Evolutionary conservation across 2,888 invertebrate genomes (phyloP).

Genomic region (Synanthedon formicaeformis): DNA sequence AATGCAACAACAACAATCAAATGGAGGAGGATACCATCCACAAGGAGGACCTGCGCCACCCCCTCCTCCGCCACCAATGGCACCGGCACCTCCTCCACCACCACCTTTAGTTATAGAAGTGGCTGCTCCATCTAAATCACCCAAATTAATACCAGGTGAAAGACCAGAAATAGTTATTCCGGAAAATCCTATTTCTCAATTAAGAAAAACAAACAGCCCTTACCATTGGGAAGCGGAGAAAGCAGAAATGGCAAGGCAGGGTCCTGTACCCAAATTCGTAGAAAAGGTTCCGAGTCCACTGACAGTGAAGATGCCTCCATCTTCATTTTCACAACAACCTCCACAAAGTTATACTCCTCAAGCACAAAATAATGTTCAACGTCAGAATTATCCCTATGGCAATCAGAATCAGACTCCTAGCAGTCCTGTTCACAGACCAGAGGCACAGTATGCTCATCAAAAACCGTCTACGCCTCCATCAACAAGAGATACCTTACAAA

Average conservation of each 20-base stretch:
- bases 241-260: slow-evolving; percentile 65
- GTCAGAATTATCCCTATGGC: slow-evolving; percentile 26
- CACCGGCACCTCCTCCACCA: slow-evolving; percentile 60
- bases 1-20: slow-evolving; percentile 29
- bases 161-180: slow-evolving; percentile 82
- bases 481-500: slow-evolving; percentile 44
- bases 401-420: slow-evolving; percentile 44
- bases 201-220: slow-evolving; percentile 78
- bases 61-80: slow-evolving; percentile 54
- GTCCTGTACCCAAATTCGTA: slow-evolving; percentile 52
- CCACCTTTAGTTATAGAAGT: slow-evolving; percentile 71
- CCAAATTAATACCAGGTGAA: slow-evolving; percentile 70
- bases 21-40: slow-evolving; percentile 6
- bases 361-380: slow-evolving; percentile 33
- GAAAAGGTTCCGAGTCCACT: slow-evolving; percentile 61
- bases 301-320: slow-evolving; percentile 56
- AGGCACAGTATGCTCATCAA: slow-evolving; percentile 57
- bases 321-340: slow-evolving; percentile 48
- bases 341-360: slow-evolving; percentile 44
- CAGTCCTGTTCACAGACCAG: slow-evolving; percentile 60
- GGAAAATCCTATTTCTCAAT: slow-evolving; percentile 77
- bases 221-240: slow-evolving; percentile 74
- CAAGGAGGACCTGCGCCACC: slow-evolving; percentile 47
- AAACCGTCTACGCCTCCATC: slow-evolving; percentile 48
- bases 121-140: slow-evolving; percentile 48